phyloP scores from a whole-genome alignment of 1,140 invertebrate species.

The Frieseomelitta varia region DNA sequence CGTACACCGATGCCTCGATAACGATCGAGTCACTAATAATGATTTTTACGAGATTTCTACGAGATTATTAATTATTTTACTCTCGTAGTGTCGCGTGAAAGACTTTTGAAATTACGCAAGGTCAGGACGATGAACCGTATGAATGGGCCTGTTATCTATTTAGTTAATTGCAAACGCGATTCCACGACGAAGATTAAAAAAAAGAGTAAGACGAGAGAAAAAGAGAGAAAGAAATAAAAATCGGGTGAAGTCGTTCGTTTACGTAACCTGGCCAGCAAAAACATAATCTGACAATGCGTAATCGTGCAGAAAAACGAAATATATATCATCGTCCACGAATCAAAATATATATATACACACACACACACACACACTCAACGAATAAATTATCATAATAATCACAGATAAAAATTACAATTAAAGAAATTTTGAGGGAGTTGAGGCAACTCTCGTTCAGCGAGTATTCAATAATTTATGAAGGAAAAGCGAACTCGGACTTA shows the following conservation, averaged over 20 bases:
- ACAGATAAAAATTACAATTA: no score
- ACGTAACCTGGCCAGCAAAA: not conserved
- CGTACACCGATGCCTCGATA: not conserved
- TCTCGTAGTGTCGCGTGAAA: not conserved
- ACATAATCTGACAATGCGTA: no score
- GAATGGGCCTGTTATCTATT: not conserved
- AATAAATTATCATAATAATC: not conserved
- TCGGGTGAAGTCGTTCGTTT: not conserved
- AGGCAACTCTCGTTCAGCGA: no score
- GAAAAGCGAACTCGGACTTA: no score
- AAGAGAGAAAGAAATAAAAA: not conserved
- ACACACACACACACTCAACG: no score
- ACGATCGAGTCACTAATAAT: not conserved
- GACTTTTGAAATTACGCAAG: not conserved
- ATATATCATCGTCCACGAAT: not conserved
- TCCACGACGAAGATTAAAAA: not conserved
- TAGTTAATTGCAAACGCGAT: slow-evolving; percentile 6
- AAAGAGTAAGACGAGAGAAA: not conserved
- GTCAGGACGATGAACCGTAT: not conserved
- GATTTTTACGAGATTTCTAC: not conserved
- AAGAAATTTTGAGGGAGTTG: no score
- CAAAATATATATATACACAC: not conserved
- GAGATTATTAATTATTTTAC: no score
- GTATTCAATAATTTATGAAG: no score
- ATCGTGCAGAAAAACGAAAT: not conserved